Evolutionary conservation across 30 jellyfish, hydroid and myxozoan species (phyloP), one percentile per base, ranked within the genome.

Genomic region (Hydractinia symbiolongicarpus): DNA sequence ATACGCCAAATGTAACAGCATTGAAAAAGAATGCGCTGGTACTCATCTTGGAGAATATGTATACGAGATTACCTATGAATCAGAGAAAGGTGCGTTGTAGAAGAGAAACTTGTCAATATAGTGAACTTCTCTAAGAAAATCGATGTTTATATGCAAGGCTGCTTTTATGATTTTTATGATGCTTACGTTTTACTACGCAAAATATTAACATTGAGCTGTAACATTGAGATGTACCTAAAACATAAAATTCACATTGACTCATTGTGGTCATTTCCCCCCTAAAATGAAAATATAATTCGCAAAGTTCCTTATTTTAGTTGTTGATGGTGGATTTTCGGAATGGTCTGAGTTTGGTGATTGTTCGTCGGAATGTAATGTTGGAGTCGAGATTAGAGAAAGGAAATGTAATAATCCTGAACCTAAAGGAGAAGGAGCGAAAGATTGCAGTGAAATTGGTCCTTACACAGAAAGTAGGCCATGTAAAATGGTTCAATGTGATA

Each of bases 281-380:
- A 30, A 30, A 30, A 30, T 30, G 1, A 30, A 30, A 30, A 30
- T 30, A 30, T 30, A 30, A 30, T 30, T 30, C 44, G 44, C 44
- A 30, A 30, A 30, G 44, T 30, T 30, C 44, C 44, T 30, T 30
- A 0, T 30, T 30, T 30, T 50, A 71, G 80, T 20, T 50, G 58
- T 71, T 14, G 4, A 71, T 15, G 80, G 80, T 3, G 80, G 80
- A 11, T 71, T 20, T 50, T 20, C 60, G n/a, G 56, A 49, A 20
- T 71, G 80, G 80, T 71, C 80, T 8, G 80, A 71, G 54, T 71
- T 71, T 50, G 80, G 80, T 20, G 56, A 30, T 19, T 71, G 80
- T 20, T 71, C 80, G 13, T 55, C 51, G 17, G 51, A 55, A 20
- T 71, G 80, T 20, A 60, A 60, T 71, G 13, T 20, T 8, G 80